These are phyloP conservation scores for Ceratotherium simum DNA, from an alignment of 2,113 vertebrate species.

Conservation along the genomic window DNA sequence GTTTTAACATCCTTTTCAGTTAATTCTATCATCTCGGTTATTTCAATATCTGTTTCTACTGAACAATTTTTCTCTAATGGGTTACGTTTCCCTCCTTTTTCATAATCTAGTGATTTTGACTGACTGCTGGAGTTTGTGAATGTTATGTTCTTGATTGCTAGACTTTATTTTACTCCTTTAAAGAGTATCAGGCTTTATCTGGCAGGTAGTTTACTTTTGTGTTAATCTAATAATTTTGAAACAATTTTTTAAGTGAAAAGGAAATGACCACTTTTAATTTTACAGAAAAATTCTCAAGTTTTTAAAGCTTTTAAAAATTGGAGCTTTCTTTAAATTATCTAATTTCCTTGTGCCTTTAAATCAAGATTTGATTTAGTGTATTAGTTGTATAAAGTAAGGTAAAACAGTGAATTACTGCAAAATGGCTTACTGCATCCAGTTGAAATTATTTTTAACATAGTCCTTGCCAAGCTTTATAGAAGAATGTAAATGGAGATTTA, in stretches of 20 bases:
- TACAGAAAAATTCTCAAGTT: not conserved
- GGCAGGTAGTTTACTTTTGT: not conserved
- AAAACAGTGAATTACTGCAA: not conserved
- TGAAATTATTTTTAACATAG: constrained; percentile 32
- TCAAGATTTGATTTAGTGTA: not conserved
- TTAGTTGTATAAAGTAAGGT: not conserved
- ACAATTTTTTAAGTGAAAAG: constrained; percentile 3
- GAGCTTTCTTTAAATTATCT: not conserved
- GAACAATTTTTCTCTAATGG: not conserved
- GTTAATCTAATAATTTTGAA: not conserved
- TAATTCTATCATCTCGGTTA: not conserved
- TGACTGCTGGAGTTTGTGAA: not conserved
- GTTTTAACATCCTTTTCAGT: not conserved
- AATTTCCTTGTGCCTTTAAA: not conserved
- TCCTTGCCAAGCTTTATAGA: not conserved
- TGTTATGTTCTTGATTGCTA: not conserved
- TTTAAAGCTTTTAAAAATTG: not conserved
- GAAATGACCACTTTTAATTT: not conserved
- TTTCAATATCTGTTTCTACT: not conserved
- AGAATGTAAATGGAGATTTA: not conserved
- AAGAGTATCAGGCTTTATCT: not conserved
- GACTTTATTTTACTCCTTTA: constrained; percentile 10
- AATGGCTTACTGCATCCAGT: not conserved
- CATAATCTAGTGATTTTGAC: not conserved
- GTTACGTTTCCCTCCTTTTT: not conserved